These are phyloP conservation scores for Corythaeola cristata DNA, from an alignment of 2,113 vertebrate genomes.

Conservation along the genomic window DNA sequence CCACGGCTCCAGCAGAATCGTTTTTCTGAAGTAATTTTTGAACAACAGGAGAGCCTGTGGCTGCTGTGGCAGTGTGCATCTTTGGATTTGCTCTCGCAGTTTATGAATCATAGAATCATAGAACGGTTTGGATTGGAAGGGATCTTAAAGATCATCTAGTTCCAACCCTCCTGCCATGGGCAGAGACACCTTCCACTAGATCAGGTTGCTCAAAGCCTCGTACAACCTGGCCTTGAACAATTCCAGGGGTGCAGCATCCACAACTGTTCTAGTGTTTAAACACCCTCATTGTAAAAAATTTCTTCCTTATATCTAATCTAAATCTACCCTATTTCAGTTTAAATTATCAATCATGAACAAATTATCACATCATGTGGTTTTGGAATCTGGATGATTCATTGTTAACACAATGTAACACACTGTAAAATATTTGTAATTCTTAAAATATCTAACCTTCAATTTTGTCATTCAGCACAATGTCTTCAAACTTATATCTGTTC, in stretches of 20 bases:
- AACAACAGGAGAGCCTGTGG: background rate
- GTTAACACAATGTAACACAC: accelerated
- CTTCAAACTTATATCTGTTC: background rate
- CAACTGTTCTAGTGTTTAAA: too few relatives aligned
- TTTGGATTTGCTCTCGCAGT: background rate
- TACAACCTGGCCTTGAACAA: too few relatives aligned
- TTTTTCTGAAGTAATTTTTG: background rate
- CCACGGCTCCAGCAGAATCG: accelerated
- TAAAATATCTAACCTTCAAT: background rate
- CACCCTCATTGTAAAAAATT: too few relatives aligned
- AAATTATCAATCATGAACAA: background rate
- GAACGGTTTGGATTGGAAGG: too few relatives aligned
- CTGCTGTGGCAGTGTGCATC: background rate
- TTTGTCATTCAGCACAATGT: background rate
- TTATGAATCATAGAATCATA: background rate
- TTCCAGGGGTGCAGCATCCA: too few relatives aligned
- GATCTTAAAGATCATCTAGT: too few relatives aligned
- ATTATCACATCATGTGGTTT: background rate
- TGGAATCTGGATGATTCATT: background rate
- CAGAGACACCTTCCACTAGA: too few relatives aligned
- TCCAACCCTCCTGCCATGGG: too few relatives aligned
- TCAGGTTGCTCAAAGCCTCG: too few relatives aligned
- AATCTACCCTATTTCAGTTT: too few relatives aligned
- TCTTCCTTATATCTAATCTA: too few relatives aligned
- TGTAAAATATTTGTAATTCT: background rate